Evolutionary conservation across 2,888 invertebrate species (phyloP).

Genomic region (Scaptodrosophila latifasciaeformis): DNA sequence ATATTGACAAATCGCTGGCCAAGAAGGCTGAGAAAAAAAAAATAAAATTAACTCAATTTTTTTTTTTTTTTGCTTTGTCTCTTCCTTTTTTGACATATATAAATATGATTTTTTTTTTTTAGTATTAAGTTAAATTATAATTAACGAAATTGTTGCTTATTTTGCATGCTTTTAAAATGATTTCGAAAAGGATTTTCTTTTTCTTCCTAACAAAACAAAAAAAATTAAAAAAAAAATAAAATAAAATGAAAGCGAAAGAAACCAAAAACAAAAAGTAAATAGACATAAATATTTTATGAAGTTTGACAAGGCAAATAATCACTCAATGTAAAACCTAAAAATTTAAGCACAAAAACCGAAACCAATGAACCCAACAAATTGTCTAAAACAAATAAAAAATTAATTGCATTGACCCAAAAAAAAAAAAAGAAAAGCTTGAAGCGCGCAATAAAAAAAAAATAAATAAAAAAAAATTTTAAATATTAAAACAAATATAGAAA

Average conservation of each 20-base stretch:
- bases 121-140: slow-evolving; percentile 10
- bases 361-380: neutral
- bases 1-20: too few relatives aligned
- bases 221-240: neutral
- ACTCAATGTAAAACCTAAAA: neutral
- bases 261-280: slow-evolving; percentile 5
- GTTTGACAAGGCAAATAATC: neutral
- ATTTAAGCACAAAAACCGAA: neutral
- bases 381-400: neutral
- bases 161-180: neutral
- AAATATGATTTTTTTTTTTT: slow-evolving; percentile 2
- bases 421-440: neutral
- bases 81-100: too few relatives aligned
- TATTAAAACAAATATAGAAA: slow-evolving; percentile 4
- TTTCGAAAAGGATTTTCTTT: too few relatives aligned
- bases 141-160: slow-evolving; percentile 18
- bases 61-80: too few relatives aligned
- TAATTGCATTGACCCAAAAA: neutral
- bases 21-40: slow-evolving; percentile 22
- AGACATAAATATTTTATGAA: too few relatives aligned
- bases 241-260: neutral
- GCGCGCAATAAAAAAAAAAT: neutral
- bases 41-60: slow-evolving; percentile 10
- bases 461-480: neutral
- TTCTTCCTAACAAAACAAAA: slow-evolving; percentile 13